A percentile compares a stretch with the other conserved stretches of the same genome.
phyloP scores from a whole-genome alignment of 2,888 invertebrate genomes.

The Conus canariensis region DNA sequence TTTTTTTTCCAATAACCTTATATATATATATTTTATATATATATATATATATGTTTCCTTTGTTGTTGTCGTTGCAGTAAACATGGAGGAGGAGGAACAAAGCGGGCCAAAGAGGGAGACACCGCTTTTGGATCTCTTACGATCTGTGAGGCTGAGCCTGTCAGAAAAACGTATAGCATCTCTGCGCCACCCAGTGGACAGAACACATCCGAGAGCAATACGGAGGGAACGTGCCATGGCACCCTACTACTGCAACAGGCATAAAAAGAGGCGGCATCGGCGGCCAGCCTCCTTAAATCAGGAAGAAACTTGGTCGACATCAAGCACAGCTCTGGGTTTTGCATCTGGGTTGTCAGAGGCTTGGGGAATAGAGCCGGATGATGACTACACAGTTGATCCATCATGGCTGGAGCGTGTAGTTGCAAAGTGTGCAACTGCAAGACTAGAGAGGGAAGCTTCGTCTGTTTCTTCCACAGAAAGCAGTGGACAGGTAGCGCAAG shows the following conservation, averaged over 20 bases:
- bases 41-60: too few relatives aligned
- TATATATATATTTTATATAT: too few relatives aligned
- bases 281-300: background rate
- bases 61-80: background rate
- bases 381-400: too few relatives aligned
- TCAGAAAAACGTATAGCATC: slow-evolving; percentile 31
- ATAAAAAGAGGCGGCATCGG: background rate
- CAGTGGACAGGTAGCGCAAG: too few relatives aligned
- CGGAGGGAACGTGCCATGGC: background rate
- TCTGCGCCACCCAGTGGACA: slow-evolving; percentile 18
- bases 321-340: background rate
- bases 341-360: too few relatives aligned
- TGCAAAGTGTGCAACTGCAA: too few relatives aligned
- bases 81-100: background rate
- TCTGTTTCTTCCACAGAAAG: too few relatives aligned
- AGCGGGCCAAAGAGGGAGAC: background rate
- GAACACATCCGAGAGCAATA: background rate
- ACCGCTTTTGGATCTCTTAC: background rate
- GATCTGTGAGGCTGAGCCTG: slow-evolving; percentile 25
- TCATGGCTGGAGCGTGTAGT: too few relatives aligned
- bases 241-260: background rate
- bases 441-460: too few relatives aligned
- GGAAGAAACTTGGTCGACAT: background rate
- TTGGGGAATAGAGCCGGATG: too few relatives aligned
- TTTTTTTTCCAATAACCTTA: too few relatives aligned